phyloP scores from a whole-genome alignment of 1,140 invertebrate species.

The Atta cephalotes region DNA sequence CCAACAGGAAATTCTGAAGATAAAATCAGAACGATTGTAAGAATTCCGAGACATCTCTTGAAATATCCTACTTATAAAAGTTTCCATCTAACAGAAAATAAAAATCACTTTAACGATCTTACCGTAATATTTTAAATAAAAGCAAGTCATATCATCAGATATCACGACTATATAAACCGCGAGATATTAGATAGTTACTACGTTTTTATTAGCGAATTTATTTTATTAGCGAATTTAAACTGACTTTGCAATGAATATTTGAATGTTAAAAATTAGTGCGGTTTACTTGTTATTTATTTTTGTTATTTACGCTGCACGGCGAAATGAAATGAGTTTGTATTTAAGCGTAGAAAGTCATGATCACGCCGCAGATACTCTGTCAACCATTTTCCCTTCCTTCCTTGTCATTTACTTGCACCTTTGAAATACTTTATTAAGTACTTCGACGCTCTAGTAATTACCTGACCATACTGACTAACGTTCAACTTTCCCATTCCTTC shows the following conservation, averaged over 20 bases:
- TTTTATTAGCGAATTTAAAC: constrained; percentile 34
- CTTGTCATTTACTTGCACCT: constrained; percentile 75
- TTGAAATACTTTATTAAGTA: constrained; percentile 80
- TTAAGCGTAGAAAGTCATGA: constrained; percentile 27
- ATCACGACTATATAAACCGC: constrained; percentile 7
- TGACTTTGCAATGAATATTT: not conserved
- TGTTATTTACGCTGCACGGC: constrained; percentile 19
- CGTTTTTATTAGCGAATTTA: not conserved
- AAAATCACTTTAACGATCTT: constrained; percentile 7
- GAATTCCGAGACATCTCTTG: not conserved
- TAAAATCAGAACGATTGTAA: constrained; percentile 24
- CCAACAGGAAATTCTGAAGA: constrained; percentile 23
- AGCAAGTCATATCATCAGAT: not conserved
- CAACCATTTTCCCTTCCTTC: constrained; percentile 37
- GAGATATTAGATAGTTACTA: not conserved
- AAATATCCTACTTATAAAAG: constrained; percentile 42
- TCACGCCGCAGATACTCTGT: constrained; percentile 14
- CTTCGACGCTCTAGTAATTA: constrained; percentile 77
- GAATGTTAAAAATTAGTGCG: not conserved
- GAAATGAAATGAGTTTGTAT: not conserved
- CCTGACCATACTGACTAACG: constrained; percentile 74
- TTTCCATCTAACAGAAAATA: constrained; percentile 8
- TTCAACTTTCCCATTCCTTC: constrained; percentile 69
- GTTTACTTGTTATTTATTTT: constrained; percentile 2
- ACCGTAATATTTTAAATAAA: constrained; percentile 17